These are phyloP conservation scores for Napeogenes inachia DNA, from an alignment of 2,888 invertebrate genomes.

Conservation along the genomic window DNA sequence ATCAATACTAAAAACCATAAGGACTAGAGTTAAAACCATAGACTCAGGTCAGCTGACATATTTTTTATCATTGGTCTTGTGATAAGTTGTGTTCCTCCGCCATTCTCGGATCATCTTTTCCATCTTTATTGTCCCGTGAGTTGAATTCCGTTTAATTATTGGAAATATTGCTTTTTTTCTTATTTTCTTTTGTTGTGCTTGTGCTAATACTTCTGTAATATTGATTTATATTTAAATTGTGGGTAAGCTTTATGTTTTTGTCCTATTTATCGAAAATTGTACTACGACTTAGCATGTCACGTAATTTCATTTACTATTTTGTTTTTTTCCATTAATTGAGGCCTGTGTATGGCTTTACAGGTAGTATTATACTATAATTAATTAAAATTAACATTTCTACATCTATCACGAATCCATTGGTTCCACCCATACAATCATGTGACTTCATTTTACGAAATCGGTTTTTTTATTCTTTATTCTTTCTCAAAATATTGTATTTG, in stretches of 20 bases:
- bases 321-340: not conserved
- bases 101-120: constrained; percentile 75
- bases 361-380: no score
- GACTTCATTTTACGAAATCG: constrained; percentile 16
- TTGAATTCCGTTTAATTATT: constrained; percentile 52
- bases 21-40: constrained; percentile 60
- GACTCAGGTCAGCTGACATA: constrained; percentile 74
- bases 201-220: constrained; percentile 48
- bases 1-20: constrained; percentile 49
- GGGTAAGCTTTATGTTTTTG: constrained; percentile 53
- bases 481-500: no score
- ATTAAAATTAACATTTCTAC: no score
- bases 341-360: no score
- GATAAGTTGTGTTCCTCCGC: constrained; percentile 75
- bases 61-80: constrained; percentile 77
- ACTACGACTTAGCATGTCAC: constrained; percentile 25
- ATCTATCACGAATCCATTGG: not conserved
- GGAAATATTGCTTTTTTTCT: constrained; percentile 36
- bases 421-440: constrained; percentile 33
- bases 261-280: constrained; percentile 26
- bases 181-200: constrained; percentile 46
- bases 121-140: constrained; percentile 73
- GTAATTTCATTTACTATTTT: constrained; percentile 19
- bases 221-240: constrained; percentile 33
- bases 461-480: no score